Evolutionary conservation across 2,113 vertebrate species (phyloP).

Genomic region (Brienomyrus longianalis): DNA sequence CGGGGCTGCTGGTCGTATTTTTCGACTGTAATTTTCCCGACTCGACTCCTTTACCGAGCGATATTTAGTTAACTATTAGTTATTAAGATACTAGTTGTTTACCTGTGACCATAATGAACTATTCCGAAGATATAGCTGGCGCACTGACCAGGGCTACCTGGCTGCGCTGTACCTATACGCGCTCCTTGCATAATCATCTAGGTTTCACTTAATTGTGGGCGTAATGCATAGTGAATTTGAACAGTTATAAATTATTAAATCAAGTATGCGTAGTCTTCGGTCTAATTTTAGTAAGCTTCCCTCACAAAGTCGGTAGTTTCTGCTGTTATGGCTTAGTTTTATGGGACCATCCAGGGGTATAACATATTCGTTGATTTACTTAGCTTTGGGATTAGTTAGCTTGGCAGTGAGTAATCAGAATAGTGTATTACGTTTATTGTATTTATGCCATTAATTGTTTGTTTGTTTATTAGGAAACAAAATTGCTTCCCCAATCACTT

Average conservation of each 20-base stretch:
- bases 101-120: neutral
- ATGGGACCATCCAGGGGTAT: neutral
- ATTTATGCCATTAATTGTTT: neutral
- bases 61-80: neutral
- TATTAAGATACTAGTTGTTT: neutral
- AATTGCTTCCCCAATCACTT: neutral
- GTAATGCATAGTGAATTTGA: neutral
- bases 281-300: neutral
- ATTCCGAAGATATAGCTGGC: neutral
- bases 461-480: neutral
- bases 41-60: neutral
- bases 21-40: neutral
- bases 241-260: slow-evolving; percentile 1
- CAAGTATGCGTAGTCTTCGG: neutral
- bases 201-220: neutral
- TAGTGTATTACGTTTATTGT: neutral
- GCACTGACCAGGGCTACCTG: neutral
- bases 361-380: neutral
- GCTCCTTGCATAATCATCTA: neutral
- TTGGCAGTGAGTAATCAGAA: neutral
- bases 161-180: neutral
- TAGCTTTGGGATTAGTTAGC: neutral
- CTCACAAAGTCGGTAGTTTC: neutral
- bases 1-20: neutral
- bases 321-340: neutral